Conservation (phyloP, 2,888 invertebrate genomes). For the Acrobasis consociella region DNA sequence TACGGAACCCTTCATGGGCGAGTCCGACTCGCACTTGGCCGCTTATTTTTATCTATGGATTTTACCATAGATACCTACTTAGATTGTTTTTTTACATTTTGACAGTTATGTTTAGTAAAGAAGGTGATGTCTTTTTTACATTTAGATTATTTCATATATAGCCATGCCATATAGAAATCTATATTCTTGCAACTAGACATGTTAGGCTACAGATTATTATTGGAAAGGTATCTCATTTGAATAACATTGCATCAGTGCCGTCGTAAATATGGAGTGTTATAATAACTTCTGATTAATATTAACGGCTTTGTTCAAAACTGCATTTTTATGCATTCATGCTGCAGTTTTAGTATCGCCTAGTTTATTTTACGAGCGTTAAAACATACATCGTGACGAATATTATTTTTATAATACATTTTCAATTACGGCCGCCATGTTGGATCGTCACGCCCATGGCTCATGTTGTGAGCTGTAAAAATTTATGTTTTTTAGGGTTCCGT, state of each 20-base stretch:
- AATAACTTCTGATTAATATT: constrained; percentile 2
- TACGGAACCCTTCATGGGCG: no score
- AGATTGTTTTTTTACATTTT: no score
- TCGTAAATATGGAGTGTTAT: not conserved
- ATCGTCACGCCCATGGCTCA: constrained; percentile 41
- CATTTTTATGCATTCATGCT: constrained; percentile 11
- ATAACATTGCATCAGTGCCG: not conserved
- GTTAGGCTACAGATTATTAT: not conserved
- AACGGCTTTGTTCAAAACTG: constrained; percentile 8
- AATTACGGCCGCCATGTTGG: constrained; percentile 52
- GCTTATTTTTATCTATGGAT: no score
- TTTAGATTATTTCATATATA: no score
- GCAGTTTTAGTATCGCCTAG: constrained; percentile 8
- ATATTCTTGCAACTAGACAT: not conserved
- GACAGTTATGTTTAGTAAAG: no score
- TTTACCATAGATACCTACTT: no score
- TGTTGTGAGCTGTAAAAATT: no score
- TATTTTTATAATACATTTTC: constrained; percentile 34
- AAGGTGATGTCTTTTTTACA: no score
- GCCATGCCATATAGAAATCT: no score
- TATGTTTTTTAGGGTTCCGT: no score
- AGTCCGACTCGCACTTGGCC: no score
- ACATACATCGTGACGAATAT: constrained; percentile 18
- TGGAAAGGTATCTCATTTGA: not conserved
- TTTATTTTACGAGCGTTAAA: constrained; percentile 24